Percentiles rank a stretch among this genome's conserved stretches.
Conservation (phyloP, 2,888 invertebrate genomes). For the Drosophila longiperda region DNA sequence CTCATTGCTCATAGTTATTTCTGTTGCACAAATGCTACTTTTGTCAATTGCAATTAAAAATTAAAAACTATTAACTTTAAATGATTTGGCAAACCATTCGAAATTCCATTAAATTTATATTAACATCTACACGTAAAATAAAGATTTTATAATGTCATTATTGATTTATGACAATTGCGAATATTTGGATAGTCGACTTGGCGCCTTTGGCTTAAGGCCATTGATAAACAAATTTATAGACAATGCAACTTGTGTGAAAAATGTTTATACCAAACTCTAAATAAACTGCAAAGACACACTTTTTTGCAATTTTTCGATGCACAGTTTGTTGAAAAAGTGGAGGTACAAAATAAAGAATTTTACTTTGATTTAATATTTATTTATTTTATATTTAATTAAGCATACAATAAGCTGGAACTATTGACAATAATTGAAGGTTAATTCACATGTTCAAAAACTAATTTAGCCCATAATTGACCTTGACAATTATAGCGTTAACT, state of each 20-base stretch:
- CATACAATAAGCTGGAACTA: not conserved
- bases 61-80: slow-evolving; percentile 58
- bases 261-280: slow-evolving; percentile 59
- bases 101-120: slow-evolving; percentile 46
- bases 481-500: slow-evolving; percentile 1
- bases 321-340: slow-evolving; percentile 40
- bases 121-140: not conserved
- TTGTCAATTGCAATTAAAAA: slow-evolving; percentile 41
- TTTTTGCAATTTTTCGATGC: slow-evolving; percentile 10
- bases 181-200: slow-evolving; percentile 37
- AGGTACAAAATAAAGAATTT: not conserved
- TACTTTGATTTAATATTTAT: not conserved
- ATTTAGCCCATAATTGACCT: not conserved
- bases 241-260: slow-evolving; percentile 43
- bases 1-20: slow-evolving; percentile 6
- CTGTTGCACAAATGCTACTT: not conserved
- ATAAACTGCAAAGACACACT: slow-evolving; percentile 66
- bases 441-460: not conserved
- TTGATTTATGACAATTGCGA: slow-evolving; percentile 24
- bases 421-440: not conserved
- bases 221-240: slow-evolving; percentile 59
- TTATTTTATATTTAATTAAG: not conserved
- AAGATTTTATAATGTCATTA: slow-evolving; percentile 4
- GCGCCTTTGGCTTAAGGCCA: slow-evolving; percentile 53
- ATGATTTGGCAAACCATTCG: slow-evolving; percentile 19